phyloP scores from a whole-genome alignment of 1,140 invertebrate species.

The Drosophila nebulosa region DNA sequence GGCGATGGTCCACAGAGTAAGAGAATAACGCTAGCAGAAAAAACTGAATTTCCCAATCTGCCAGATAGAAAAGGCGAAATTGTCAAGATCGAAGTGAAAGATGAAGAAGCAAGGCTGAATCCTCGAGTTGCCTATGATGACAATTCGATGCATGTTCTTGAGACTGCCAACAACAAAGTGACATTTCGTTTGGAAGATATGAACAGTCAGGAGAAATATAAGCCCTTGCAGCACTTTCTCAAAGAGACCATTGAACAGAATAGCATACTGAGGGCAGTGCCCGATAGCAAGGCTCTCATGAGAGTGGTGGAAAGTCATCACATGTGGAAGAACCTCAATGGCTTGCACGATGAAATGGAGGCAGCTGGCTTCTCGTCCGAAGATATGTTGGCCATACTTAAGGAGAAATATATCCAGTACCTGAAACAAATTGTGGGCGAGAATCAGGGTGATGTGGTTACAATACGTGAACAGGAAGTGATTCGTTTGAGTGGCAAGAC shows the following conservation, averaged over 20 bases:
- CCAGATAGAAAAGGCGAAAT: no score
- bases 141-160: not conserved
- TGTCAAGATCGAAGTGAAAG: no score
- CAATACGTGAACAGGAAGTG: not conserved
- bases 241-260: slow-evolving; percentile 18
- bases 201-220: not conserved
- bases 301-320: slow-evolving; percentile 5
- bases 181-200: not conserved
- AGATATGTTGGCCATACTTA: not conserved
- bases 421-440: slow-evolving; percentile 5
- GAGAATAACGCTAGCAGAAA: no score
- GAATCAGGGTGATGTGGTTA: not conserved
- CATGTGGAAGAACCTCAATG: slow-evolving; percentile 36
- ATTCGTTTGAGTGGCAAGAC: not conserved
- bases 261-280: not conserved
- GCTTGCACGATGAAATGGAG: slow-evolving; percentile 11
- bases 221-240: not conserved
- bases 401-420: slow-evolving; percentile 19
- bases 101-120: no score
- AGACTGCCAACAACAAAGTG: not conserved
- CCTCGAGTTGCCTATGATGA: not conserved
- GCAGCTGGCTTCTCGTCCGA: not conserved
- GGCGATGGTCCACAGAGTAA: no score
- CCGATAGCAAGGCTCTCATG: not conserved
- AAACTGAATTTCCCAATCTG: no score